Base-by-base conservation (phyloP, 2,113 vertebrate species). In the Benitochromis conjunctus region DNA sequence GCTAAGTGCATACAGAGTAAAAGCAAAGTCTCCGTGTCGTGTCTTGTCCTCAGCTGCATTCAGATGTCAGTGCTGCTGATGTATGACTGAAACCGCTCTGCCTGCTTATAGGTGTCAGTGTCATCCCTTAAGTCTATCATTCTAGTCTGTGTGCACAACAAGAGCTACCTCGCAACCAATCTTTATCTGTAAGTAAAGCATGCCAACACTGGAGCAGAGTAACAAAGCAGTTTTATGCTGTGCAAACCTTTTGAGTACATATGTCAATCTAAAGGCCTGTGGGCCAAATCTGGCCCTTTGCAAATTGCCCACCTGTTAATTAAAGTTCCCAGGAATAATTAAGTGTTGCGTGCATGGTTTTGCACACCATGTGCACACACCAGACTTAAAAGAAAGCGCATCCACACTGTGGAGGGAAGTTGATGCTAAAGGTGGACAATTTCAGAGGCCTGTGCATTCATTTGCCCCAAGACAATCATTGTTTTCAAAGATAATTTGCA, bases 41-140 rank as follows among this genome's bases (percentile, higher is more conserved):
- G 51, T 93, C 91, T 95, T 94, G 93, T 93, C 80, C 82, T 86
- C 55, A 26, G 60, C 79, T 89, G 82, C 82, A 53, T 91, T 92
- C 80, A 86, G 79, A 62, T 89, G 89, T 89, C 82, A 81, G 60
- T 5, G 53, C 60, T 88, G 46, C 88, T 18, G 10, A 88, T 84
- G 85, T 85, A 34, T 19, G 38, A 56, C 34, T 78, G 56, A 80
- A 88, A 31, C 54, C 53, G 78, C 38, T 80, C 29, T 86, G 26
- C n/a, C 58, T 29, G 14, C 21, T 51, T 2, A 21, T 62, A 43
- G 13, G 14, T 79, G 56, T 82, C 38, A 55, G 53, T 64, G 13
- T 84, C 57, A 29, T 53, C 21, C 55, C 26, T 57, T 9, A 31
- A 74, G 29, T 64, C 19, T 69, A 19, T 58, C 26, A 29, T 66